A percentile compares a stretch with the other conserved stretches of the same genome.
Conservation (phyloP, 2,113 vertebrate species). For the Hemiscyllium ocellatum region DNA sequence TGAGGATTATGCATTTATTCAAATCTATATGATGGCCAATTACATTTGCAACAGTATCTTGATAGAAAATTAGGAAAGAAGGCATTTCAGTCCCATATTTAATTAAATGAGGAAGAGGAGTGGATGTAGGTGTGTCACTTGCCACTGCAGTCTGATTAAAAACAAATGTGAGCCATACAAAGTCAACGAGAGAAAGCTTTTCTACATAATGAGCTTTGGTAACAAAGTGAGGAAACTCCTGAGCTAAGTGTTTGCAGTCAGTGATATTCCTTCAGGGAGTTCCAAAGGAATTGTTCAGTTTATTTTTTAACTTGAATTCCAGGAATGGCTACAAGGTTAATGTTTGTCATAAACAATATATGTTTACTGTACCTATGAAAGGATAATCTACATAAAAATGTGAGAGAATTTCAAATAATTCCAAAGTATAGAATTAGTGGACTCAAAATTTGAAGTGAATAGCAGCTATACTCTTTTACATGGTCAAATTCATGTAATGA, state of each 20-base stretch:
- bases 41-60: constrained; percentile 21
- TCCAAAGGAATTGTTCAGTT: background rate
- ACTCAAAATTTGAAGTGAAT: background rate
- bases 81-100: background rate
- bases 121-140: background rate
- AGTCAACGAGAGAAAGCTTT: background rate
- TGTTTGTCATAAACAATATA: background rate
- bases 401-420: background rate
- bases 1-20: background rate
- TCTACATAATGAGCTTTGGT: constrained; percentile 14
- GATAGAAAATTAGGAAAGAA: background rate
- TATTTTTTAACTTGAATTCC: background rate
- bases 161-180: constrained; percentile 10
- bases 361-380: background rate
- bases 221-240: background rate
- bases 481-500: background rate
- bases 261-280: background rate
- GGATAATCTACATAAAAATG: background rate
- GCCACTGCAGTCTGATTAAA: constrained; percentile 10
- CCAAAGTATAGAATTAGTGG: background rate
- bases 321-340: background rate
- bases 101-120: background rate
- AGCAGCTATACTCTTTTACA: background rate
- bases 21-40: too few relatives aligned
- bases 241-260: background rate